phyloP scores from a whole-genome alignment of 2,113 vertebrate genomes.

The Beaufortia kweichowensis region DNA sequence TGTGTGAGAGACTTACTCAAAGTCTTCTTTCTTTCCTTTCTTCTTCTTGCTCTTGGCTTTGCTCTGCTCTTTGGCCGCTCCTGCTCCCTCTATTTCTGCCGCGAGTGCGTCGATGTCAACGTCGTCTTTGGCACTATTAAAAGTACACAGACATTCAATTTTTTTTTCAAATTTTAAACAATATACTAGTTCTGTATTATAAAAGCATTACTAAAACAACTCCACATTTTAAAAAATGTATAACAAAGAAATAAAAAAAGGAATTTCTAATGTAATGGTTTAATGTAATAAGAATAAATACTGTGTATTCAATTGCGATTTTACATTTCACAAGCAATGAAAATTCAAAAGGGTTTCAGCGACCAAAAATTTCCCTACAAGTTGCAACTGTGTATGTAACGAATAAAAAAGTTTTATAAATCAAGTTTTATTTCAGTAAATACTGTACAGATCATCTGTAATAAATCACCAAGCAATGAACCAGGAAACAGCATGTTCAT shows the following conservation, averaged over 20 bases:
- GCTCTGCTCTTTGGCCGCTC: conserved; percentile 87
- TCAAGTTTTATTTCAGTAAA: background rate
- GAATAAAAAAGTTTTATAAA: too few relatives aligned
- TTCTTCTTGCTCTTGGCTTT: conserved; percentile 91
- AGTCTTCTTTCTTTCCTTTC: conserved; percentile 90
- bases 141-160: conserved; percentile 27
- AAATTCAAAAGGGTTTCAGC: background rate
- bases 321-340: background rate
- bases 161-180: background rate
- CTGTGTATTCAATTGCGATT: background rate
- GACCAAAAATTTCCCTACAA: background rate
- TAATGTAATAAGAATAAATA: background rate
- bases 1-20: conserved; percentile 76
- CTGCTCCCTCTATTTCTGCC: conserved; percentile 96
- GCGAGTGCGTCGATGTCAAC: conserved; percentile 93
- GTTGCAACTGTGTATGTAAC: too few relatives aligned
- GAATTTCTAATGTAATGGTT: too few relatives aligned
- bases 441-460: background rate
- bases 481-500: background rate
- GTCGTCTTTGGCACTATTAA: conserved; percentile 85
- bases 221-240: too few relatives aligned
- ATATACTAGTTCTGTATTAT: background rate
- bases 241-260: too few relatives aligned
- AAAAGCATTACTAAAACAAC: background rate
- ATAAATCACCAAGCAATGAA: background rate